phyloP scores from a whole-genome alignment of 2,888 invertebrate species.

The Cataglyphis livida region DNA sequence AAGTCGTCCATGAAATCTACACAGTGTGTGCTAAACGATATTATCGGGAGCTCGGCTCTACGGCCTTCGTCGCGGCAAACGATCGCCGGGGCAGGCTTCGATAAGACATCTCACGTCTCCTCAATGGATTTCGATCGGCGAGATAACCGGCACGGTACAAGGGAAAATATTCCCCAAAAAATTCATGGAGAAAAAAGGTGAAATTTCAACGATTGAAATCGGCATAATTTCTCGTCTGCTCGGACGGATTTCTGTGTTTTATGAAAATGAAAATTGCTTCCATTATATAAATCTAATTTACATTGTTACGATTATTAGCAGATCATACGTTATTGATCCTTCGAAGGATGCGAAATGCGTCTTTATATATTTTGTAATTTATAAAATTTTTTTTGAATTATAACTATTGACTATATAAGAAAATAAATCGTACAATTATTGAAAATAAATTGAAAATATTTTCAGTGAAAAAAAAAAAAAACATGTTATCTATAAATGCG shows the following conservation, averaged over 20 bases:
- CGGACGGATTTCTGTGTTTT: not conserved
- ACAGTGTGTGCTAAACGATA: not conserved
- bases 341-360: conserved; percentile 11
- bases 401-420: too few relatives aligned
- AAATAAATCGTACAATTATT: not conserved
- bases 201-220: not conserved
- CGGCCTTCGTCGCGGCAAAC: conserved; percentile 23
- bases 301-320: conserved; percentile 5
- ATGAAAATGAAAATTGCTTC: not conserved
- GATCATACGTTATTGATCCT: conserved; percentile 1
- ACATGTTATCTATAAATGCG: conserved; percentile 2
- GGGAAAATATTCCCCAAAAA: not conserved
- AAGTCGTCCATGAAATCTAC: conserved; percentile 67
- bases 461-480: not conserved
- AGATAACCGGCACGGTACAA: conserved; percentile 14
- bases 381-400: not conserved
- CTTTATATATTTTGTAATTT: conserved; percentile 4
- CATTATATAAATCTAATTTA: conserved; percentile 20
- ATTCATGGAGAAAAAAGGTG: not conserved
- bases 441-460: not conserved
- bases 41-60: conserved; percentile 4
- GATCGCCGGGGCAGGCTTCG: not conserved
- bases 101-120: conserved; percentile 43
- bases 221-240: not conserved
- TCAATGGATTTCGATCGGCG: conserved; percentile 34